Evolutionary conservation across 2,888 invertebrate genomes (phyloP).

Genomic region (Cerceris ruficornis): DNA sequence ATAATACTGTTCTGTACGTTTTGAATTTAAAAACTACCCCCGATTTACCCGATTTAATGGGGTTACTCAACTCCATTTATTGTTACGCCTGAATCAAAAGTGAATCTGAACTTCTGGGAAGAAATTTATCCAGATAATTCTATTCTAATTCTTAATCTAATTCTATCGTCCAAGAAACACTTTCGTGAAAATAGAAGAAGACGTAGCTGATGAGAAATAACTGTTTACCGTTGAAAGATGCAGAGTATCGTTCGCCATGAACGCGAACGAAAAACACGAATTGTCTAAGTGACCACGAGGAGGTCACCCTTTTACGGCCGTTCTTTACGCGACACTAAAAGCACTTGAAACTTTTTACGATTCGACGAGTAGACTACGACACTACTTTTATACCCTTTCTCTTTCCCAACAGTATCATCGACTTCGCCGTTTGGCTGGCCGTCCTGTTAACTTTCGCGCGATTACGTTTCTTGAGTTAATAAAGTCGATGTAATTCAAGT

Average conservation of each 20-base stretch:
- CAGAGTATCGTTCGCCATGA: neutral
- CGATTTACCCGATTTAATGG: no score
- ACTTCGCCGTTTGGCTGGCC: slow-evolving; percentile 10
- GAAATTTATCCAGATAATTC: no score
- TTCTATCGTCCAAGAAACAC: no score
- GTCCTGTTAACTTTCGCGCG: slow-evolving; percentile 28
- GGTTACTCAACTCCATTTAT: no score
- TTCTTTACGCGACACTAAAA: slow-evolving; percentile 33
- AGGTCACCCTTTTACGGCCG: slow-evolving; percentile 27
- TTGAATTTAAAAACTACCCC: no score
- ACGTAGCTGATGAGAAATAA: slow-evolving; percentile 5
- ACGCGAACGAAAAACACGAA: slow-evolving; percentile 11
- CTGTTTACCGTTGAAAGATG: slow-evolving; percentile 2
- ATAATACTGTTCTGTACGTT: no score
- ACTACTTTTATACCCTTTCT: neutral
- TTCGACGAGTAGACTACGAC: slow-evolving; percentile 17
- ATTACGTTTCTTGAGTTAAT: slow-evolving; percentile 4
- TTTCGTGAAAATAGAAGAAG: neutral
- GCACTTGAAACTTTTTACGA: slow-evolving; percentile 40
- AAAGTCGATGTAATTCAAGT: no score
- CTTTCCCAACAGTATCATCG: neutral
- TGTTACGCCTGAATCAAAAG: no score
- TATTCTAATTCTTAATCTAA: no score
- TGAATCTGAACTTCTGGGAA: no score
- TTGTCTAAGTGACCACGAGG: slow-evolving; percentile 15